A percentile compares a stretch with the other conserved stretches of the same genome.
These are phyloP conservation scores for Panonychus citri DNA, from an alignment of 1,140 invertebrate genomes.

Conservation along the genomic window DNA sequence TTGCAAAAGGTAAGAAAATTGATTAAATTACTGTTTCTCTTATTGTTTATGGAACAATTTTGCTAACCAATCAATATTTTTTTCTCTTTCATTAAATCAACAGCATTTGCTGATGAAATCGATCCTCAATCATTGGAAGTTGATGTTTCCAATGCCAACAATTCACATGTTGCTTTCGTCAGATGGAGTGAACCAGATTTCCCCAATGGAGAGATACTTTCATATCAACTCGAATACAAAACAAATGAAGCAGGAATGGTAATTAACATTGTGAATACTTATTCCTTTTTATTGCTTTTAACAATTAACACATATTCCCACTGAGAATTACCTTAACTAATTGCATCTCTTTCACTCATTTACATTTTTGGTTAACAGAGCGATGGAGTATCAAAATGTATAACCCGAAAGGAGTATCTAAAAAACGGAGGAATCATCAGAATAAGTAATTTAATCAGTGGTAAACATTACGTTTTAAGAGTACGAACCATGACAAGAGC, in stretches of 20 bases:
- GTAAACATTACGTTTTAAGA: constrained; percentile 39
- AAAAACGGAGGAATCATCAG: constrained; percentile 27
- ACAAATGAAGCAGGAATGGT: background rate
- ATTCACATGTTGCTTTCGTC: constrained; percentile 23
- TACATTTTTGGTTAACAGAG: background rate
- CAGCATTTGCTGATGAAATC: constrained; percentile 12
- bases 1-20: constrained; percentile 18
- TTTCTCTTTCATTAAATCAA: constrained; percentile 4
- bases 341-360: too few relatives aligned
- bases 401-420: constrained; percentile 28
- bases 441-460: constrained; percentile 39
- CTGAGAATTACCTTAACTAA: too few relatives aligned
- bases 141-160: constrained; percentile 16
- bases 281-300: constrained; percentile 1
- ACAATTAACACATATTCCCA: background rate
- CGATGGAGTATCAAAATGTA: constrained; percentile 28
- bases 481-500: constrained; percentile 53
- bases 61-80: background rate
- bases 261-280: constrained; percentile 16
- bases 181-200: constrained; percentile 49
- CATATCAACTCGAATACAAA: constrained; percentile 50
- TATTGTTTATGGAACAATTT: background rate
- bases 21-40: too few relatives aligned
- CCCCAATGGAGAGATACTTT: constrained; percentile 63
- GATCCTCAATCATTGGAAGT: constrained; percentile 6